phyloP scores from a whole-genome alignment of 2,113 vertebrate genomes.

The Chamaea fasciata region DNA sequence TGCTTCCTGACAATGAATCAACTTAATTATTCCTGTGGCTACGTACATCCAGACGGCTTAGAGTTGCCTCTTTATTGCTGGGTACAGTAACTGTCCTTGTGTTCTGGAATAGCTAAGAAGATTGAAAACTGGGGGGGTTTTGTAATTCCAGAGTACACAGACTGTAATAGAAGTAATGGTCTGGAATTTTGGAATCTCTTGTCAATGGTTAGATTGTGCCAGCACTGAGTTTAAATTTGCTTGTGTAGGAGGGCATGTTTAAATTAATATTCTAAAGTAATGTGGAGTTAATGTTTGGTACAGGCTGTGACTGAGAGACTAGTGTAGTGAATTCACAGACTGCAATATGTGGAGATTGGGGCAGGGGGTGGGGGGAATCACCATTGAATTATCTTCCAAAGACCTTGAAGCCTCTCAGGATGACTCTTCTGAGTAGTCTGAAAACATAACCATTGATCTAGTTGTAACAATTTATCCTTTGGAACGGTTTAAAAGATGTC shows the following conservation, averaged over 20 bases:
- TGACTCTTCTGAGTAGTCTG: background rate
- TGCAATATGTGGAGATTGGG: background rate
- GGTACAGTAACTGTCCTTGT: background rate
- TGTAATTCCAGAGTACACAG: background rate
- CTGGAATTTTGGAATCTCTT: background rate
- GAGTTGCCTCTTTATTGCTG: background rate
- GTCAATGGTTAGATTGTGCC: background rate
- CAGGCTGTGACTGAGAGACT: background rate
- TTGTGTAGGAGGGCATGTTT: background rate
- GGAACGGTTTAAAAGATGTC: background rate
- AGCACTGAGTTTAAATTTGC: background rate
- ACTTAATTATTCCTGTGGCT: conserved; percentile 35
- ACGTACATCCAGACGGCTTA: background rate
- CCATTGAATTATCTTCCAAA: background rate
- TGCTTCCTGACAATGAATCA: conserved; percentile 37
- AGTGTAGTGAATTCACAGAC: background rate
- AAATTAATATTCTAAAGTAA: background rate
- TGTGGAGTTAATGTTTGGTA: background rate
- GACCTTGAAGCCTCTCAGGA: background rate
- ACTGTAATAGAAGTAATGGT: background rate
- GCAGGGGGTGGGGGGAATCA: accelerated
- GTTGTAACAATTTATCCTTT: background rate
- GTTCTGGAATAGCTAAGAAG: background rate
- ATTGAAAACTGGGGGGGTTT: background rate
- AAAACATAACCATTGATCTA: conserved; percentile 8